Evolutionary conservation across 2,113 vertebrate species (phyloP).

Genomic region (Sander vitreus): DNA sequence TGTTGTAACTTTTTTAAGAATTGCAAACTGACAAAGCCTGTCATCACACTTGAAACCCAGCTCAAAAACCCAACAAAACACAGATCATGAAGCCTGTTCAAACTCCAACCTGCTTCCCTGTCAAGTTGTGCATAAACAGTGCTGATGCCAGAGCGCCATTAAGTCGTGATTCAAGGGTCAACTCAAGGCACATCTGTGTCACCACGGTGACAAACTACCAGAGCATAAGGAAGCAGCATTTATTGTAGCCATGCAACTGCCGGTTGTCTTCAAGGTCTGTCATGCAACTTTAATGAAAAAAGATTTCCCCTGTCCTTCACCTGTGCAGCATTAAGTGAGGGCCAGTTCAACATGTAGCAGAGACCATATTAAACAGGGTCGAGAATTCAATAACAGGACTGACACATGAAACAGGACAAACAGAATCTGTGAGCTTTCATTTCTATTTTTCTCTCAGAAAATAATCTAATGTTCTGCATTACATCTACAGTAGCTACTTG

Average conservation of each 20-base stretch:
- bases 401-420: slow-evolving; percentile 23
- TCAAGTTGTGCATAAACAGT: slow-evolving; percentile 22
- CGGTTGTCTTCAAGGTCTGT: slow-evolving; percentile 51
- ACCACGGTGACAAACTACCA: slow-evolving; percentile 39
- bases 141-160: slow-evolving; percentile 26
- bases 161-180: slow-evolving; percentile 38
- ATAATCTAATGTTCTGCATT: background rate
- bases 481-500: too few relatives aligned
- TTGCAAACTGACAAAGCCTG: slow-evolving; percentile 19
- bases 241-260: slow-evolving; percentile 55
- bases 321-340: slow-evolving; percentile 37
- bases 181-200: slow-evolving; percentile 36
- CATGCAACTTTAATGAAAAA: slow-evolving; percentile 79
- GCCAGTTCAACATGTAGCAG: slow-evolving; percentile 10
- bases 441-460: slow-evolving; percentile 7
- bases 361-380: slow-evolving; percentile 33
- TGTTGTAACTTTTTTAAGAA: slow-evolving; percentile 33
- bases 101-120: background rate
- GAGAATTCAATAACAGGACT: slow-evolving; percentile 28
- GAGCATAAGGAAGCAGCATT: slow-evolving; percentile 43
- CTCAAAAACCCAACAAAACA: slow-evolving; percentile 19
- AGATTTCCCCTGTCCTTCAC: slow-evolving; percentile 69
- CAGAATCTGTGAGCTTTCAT: slow-evolving; percentile 5
- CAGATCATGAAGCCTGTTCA: slow-evolving; percentile 12
- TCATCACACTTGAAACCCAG: slow-evolving; percentile 18